Evolutionary conservation across 2,113 vertebrate genomes (phyloP).

Genomic region (Solea senegalensis): DNA sequence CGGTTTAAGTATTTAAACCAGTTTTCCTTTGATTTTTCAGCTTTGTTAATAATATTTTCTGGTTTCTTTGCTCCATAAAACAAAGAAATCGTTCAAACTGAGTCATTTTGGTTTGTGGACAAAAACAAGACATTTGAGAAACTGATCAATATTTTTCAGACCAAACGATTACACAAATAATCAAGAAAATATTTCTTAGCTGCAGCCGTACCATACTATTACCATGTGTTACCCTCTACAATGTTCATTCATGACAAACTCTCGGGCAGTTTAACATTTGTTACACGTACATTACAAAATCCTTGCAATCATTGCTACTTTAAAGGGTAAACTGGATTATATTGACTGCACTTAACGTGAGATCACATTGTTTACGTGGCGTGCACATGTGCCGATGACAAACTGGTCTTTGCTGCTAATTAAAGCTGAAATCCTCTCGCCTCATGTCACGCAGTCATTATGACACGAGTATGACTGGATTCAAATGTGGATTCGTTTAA

Average conservation of each 20-base stretch:
- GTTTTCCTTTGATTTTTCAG: no score
- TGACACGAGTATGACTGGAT: not conserved
- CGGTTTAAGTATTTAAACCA: no score
- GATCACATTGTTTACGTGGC: not conserved
- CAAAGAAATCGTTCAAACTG: no score
- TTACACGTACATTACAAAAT: not conserved
- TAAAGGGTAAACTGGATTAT: not conserved
- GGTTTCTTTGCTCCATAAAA: no score
- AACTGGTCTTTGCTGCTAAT: constrained; percentile 8
- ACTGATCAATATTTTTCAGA: no score
- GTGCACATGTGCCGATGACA: not conserved
- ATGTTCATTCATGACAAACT: not conserved
- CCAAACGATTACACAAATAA: no score
- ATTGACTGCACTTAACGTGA: not conserved
- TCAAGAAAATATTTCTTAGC: no score
- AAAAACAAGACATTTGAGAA: no score
- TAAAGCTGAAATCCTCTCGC: not conserved
- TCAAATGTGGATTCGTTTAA: not conserved
- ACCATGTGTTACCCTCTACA: no score
- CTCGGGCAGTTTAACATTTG: constrained; percentile 2
- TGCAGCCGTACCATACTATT: no score
- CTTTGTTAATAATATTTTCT: no score
- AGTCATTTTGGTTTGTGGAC: no score
- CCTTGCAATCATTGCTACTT: constrained; percentile 1
- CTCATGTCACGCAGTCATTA: not conserved